phyloP scores from a whole-genome alignment of 30 jellyfish, hydroid and myxozoan genomes.

The Turritopsis dohrnii region DNA sequence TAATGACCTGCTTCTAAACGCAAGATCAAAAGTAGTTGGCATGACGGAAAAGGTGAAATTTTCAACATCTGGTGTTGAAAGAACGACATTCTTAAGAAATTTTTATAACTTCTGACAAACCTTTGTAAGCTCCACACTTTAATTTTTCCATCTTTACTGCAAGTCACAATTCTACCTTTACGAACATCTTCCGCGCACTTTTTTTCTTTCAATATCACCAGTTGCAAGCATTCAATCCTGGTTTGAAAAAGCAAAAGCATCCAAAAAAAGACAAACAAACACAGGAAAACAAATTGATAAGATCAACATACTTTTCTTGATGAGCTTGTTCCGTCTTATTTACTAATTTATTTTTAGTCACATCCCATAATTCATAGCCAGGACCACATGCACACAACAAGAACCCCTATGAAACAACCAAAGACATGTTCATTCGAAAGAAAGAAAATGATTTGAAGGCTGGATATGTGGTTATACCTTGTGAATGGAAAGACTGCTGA shows the following conservation, averaged over 20 bases:
- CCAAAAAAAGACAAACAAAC: background rate
- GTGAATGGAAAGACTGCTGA: background rate
- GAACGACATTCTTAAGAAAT: background rate
- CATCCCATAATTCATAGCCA: background rate
- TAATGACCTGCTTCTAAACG: background rate
- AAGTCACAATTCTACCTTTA: background rate
- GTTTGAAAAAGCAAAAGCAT: background rate
- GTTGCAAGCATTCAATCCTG: background rate
- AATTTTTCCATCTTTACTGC: background rate
- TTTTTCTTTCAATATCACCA: background rate
- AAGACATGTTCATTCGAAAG: background rate
- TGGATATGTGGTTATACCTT: background rate
- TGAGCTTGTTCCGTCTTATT: background rate
- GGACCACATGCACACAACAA: background rate
- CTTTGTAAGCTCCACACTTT: background rate
- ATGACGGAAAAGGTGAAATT: too few species aligned
- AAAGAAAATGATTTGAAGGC: too few species aligned
- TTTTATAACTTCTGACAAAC: background rate
- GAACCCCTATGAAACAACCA: background rate
- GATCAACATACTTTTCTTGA: background rate
- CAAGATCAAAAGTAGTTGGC: background rate
- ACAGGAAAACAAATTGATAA: background rate
- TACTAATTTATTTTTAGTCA: background rate
- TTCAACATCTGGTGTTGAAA: background rate
- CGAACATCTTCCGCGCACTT: background rate